Evolutionary conservation across 2,113 vertebrate species (phyloP).

Genomic region (Sceloporus undulatus): DNA sequence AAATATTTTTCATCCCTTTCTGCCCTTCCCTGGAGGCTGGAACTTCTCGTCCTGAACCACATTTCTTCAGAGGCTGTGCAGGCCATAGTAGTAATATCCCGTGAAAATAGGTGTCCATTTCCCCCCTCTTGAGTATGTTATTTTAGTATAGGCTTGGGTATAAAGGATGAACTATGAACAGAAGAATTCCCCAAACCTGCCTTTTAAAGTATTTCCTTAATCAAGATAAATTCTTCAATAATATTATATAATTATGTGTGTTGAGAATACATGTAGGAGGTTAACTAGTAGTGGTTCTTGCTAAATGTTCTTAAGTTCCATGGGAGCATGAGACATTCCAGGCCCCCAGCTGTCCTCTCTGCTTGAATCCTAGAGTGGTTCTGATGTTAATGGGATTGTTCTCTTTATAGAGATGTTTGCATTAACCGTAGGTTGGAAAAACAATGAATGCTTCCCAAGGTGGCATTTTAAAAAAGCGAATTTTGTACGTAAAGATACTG

Average conservation of each 20-base stretch:
- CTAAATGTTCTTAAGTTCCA: not conserved
- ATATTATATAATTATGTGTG: not conserved
- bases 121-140: no score
- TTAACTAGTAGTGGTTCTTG: not conserved
- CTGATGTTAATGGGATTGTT: not conserved
- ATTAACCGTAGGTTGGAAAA: not conserved
- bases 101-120: not conserved
- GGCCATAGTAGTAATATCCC: not conserved
- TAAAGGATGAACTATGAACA: not conserved
- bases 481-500: not conserved
- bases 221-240: not conserved
- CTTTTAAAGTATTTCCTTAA: not conserved
- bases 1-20: not conserved
- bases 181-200: not conserved
- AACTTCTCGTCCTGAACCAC: not conserved
- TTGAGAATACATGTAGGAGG: not conserved
- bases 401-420: not conserved
- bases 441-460: not conserved
- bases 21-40: not conserved
- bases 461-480: not conserved
- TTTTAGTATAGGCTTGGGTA: not conserved
- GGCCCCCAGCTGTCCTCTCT: not conserved
- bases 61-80: not conserved
- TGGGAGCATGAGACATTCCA: no score
- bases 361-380: not conserved